Evolutionary conservation across 2,797 vertebrate species (phyloP).

Genomic region (Ibycter americanus): DNA sequence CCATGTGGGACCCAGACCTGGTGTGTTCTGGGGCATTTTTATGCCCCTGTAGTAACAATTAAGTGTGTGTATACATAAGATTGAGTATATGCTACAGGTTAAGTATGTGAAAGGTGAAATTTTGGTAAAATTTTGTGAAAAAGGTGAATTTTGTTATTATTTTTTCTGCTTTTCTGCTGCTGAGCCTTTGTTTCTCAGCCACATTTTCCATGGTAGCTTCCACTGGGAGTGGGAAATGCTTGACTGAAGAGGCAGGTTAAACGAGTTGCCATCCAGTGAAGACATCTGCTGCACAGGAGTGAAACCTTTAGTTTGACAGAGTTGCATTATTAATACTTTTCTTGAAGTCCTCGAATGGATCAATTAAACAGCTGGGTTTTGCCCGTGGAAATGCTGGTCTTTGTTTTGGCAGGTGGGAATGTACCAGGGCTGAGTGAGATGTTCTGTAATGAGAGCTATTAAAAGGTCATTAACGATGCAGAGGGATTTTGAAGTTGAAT

Average conservation of each 20-base stretch:
- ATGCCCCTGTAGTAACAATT: neutral
- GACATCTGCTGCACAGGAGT: neutral
- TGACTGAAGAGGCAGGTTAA: neutral
- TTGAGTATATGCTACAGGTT: neutral
- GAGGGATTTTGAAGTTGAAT: neutral
- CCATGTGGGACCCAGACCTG: fast-evolving
- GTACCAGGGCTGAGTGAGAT: neutral
- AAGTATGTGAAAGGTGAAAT: too few relatives aligned
- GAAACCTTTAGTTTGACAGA: neutral
- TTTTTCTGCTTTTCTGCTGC: neutral
- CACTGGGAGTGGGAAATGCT: neutral
- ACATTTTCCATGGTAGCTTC: neutral
- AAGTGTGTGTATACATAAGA: neutral
- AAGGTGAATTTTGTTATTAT: neutral
- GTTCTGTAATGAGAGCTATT: neutral
- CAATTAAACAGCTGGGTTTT: neutral
- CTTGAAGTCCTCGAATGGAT: neutral
- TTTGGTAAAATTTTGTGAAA: too few relatives aligned
- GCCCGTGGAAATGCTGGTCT: neutral
- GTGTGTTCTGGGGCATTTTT: neutral
- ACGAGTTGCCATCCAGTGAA: neutral
- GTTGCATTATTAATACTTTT: neutral
- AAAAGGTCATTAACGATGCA: neutral
- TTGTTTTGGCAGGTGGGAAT: neutral
- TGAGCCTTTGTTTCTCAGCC: neutral